These are phyloP conservation scores for Falco columbarius DNA, from an alignment of 2,797 vertebrate genomes.

Conservation along the genomic window DNA sequence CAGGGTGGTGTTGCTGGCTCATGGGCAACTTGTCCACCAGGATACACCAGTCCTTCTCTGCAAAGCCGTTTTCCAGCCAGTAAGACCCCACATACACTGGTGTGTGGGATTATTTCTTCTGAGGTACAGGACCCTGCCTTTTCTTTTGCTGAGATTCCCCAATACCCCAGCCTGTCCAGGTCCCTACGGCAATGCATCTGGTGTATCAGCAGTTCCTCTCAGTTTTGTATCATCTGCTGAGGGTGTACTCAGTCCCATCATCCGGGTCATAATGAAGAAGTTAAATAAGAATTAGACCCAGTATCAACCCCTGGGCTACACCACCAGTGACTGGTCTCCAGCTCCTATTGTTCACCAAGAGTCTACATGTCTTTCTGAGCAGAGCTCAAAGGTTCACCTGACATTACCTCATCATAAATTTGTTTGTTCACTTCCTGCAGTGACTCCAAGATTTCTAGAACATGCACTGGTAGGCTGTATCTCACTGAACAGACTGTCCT, in stretches of 20 bases:
- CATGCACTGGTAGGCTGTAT: background rate
- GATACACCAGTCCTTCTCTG: background rate
- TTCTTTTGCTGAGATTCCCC: background rate
- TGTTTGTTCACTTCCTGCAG: background rate
- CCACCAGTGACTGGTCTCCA: background rate
- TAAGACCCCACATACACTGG: background rate
- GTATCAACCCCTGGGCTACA: background rate
- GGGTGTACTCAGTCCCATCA: background rate
- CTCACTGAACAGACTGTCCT: background rate
- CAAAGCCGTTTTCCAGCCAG: background rate
- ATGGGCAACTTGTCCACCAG: background rate
- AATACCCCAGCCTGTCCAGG: background rate
- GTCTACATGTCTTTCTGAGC: background rate
- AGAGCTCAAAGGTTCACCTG: background rate
- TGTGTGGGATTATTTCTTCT: background rate
- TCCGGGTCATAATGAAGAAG: background rate
- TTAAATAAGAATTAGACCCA: background rate
- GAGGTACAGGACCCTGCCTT: background rate
- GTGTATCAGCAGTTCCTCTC: background rate
- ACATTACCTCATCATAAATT: background rate
- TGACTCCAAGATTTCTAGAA: background rate
- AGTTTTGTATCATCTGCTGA: no score
- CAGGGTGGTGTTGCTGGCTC: background rate
- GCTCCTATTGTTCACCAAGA: background rate
- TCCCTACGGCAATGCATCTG: background rate